These are phyloP conservation scores for Parazoanthus darwini DNA, from an alignment of 92 coral and sea anemone species.

Conservation along the genomic window DNA sequence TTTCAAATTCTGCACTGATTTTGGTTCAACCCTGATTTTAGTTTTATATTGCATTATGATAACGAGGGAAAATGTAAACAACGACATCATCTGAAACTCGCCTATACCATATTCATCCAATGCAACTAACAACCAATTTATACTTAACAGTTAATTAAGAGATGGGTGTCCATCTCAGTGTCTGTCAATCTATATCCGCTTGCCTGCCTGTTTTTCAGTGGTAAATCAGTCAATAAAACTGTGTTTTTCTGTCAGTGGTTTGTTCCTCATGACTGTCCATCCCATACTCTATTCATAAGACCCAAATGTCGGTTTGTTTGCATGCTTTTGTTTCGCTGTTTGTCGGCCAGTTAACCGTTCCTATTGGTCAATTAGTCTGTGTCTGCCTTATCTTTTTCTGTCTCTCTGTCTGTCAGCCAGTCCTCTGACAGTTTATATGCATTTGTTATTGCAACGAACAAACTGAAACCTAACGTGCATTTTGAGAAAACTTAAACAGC, in stretches of 20 bases:
- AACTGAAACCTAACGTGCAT: background rate
- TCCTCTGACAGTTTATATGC: background rate
- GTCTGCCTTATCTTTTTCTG: background rate
- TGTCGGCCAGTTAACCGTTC: background rate
- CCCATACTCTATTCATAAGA: background rate
- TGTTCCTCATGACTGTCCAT: background rate
- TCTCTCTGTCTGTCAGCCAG: background rate
- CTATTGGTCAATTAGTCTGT: background rate
- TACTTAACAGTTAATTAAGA: background rate
- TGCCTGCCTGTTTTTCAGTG: background rate
- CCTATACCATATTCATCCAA: background rate
- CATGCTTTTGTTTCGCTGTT: background rate
- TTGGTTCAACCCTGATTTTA: no score
- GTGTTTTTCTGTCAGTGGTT: background rate
- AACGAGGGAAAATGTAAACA: no score
- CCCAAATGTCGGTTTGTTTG: background rate
- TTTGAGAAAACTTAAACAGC: background rate
- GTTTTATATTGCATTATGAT: no score
- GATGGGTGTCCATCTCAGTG: background rate
- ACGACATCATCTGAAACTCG: no score
- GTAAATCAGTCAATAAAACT: no score
- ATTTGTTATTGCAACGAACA: background rate
- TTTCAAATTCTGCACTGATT: no score
- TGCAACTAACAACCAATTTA: background rate
- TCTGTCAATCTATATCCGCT: background rate